Evolutionary conservation across 1,140 invertebrate genomes (phyloP).

Genomic region (Cherax quadricarinatus): DNA sequence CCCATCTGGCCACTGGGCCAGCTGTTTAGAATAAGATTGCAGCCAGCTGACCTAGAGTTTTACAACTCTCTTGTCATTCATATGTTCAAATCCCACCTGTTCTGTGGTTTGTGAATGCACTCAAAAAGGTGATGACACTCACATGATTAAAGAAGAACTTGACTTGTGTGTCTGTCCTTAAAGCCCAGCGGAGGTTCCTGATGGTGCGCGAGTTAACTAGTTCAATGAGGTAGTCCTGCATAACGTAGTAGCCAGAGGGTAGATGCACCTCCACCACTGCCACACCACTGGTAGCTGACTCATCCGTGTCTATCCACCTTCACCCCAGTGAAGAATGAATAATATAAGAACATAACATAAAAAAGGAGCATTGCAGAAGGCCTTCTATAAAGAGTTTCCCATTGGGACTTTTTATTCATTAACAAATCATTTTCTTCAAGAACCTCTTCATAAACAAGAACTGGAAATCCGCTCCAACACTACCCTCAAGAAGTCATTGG

Average conservation of each 20-base stretch:
- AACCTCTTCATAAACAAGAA: no score
- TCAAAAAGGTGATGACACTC: slow-evolving; percentile 24
- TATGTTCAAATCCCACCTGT: no score
- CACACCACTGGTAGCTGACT: slow-evolving; percentile 82
- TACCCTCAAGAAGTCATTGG: no score
- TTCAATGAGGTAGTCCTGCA: slow-evolving; percentile 77
- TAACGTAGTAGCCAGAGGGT: slow-evolving; percentile 80
- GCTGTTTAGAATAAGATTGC: no score
- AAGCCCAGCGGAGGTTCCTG: slow-evolving; percentile 72
- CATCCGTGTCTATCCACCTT: slow-evolving; percentile 79
- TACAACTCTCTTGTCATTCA: no score
- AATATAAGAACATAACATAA: no score
- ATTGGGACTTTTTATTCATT: not conserved
- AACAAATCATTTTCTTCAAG: not conserved
- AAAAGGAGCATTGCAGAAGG: no score
- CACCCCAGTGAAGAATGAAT: not conserved
- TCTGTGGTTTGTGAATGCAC: no score
- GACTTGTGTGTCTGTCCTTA: slow-evolving; percentile 67
- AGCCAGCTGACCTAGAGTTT: no score
- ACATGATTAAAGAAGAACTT: slow-evolving; percentile 73
- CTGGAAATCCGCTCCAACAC: no score
- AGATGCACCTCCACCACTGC: slow-evolving; percentile 80
- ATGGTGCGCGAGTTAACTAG: slow-evolving; percentile 74
- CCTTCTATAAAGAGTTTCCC: no score
- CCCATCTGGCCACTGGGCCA: no score